phyloP scores from a whole-genome alignment of 2,888 invertebrate species.

The Drosophila siamana region DNA sequence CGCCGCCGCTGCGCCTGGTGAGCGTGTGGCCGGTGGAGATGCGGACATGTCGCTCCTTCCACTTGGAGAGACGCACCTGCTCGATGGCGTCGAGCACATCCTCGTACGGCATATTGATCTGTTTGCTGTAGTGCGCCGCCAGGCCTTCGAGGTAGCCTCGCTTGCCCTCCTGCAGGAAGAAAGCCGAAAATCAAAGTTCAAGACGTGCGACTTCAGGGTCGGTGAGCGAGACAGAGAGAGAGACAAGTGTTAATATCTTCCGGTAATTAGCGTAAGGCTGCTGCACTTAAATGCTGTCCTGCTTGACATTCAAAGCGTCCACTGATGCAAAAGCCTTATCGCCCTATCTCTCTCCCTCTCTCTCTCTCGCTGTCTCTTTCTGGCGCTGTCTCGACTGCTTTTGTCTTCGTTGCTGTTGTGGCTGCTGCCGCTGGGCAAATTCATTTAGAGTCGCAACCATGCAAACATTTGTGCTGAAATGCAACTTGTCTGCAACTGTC shows the following conservation, averaged over 20 bases:
- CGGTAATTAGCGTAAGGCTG: constrained; percentile 79
- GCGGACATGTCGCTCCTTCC: constrained; percentile 86
- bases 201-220: too few species aligned
- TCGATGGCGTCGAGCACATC: constrained; percentile 94
- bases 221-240: too few species aligned
- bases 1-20: constrained; percentile 69
- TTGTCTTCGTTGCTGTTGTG: not conserved
- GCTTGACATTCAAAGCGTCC: constrained; percentile 77
- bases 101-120: constrained; percentile 94
- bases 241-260: constrained; percentile 82
- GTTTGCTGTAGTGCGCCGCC: constrained; percentile 94
- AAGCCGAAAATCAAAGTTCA: not conserved
- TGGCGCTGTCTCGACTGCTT: not conserved
- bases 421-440: constrained; percentile 61
- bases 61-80: constrained; percentile 89
- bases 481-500: constrained; percentile 80
- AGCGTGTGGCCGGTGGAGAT: constrained; percentile 84
- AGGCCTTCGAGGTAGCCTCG: constrained; percentile 94
- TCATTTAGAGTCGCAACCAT: constrained; percentile 76
- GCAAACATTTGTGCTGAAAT: constrained; percentile 81
- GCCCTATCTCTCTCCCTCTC: too few species aligned
- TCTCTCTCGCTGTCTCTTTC: constrained; percentile 8
- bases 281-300: constrained; percentile 66
- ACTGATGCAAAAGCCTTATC: constrained; percentile 57
- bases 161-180: constrained; percentile 90